phyloP scores from a whole-genome alignment of 2,113 vertebrate species.

The Sorex fumeus region DNA sequence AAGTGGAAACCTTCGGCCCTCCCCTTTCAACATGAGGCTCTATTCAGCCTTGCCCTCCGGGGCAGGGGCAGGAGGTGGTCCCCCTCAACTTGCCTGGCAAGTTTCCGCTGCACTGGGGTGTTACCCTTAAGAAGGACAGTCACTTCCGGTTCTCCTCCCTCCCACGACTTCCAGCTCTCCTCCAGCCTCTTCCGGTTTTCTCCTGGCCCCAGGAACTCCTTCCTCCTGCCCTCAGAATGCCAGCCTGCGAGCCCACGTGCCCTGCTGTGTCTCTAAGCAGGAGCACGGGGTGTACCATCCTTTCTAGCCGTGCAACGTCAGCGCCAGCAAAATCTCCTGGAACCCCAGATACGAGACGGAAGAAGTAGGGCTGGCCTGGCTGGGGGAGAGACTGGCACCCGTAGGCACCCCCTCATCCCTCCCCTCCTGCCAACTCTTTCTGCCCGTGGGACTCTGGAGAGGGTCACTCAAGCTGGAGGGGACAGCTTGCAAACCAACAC shows the following conservation, averaged over 20 bases:
- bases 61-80: rapidly evolving
- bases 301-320: neutral
- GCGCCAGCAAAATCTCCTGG: neutral
- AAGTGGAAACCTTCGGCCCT: neutral
- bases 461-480: neutral
- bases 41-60: rapidly evolving
- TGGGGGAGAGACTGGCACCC: neutral
- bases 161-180: too few species aligned
- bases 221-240: rapidly evolving
- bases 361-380: neutral
- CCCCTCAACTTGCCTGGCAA: neutral
- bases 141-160: neutral
- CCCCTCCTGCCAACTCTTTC: too few species aligned
- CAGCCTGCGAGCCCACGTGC: rapidly evolving
- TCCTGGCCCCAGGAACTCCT: neutral
- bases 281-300: too few species aligned
- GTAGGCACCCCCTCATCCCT: rapidly evolving
- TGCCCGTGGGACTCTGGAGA: too few species aligned
- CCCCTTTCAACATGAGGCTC: rapidly evolving
- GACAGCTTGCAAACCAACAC: neutral
- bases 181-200: too few species aligned
- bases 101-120: neutral
- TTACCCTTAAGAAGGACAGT: neutral
- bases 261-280: neutral
- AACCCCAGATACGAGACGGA: neutral